Evolutionary conservation across 2,888 invertebrate genomes (phyloP).

Genomic region (Drosophila paranaensis): DNA sequence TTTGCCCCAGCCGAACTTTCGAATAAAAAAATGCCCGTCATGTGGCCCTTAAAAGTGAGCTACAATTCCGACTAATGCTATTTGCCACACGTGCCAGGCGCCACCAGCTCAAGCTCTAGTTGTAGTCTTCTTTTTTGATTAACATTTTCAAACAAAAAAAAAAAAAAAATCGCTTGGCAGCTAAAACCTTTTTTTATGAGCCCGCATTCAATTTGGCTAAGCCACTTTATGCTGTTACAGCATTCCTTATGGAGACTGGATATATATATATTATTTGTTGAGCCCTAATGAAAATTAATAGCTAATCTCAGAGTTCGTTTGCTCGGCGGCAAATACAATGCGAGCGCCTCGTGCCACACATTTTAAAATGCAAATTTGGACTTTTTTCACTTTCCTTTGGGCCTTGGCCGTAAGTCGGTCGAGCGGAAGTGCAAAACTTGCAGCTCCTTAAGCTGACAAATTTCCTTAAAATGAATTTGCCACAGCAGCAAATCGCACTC

Average conservation of each 20-base stretch:
- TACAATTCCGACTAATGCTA: conserved; percentile 75
- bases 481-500: background rate
- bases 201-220: conserved; percentile 35
- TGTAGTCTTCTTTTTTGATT: conserved; percentile 30
- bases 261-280: conserved; percentile 7
- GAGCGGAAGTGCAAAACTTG: conserved; percentile 35
- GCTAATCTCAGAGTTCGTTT: conserved; percentile 39
- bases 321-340: conserved; percentile 9
- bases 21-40: conserved; percentile 66
- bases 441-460: conserved; percentile 23
- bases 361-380: conserved; percentile 58
- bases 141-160: background rate
- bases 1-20: conserved; percentile 15
- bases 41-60: conserved; percentile 68
- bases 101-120: background rate
- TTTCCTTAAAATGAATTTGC: conserved; percentile 28
- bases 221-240: conserved; percentile 11
- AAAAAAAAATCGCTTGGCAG: background rate
- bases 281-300: conserved; percentile 61
- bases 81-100: conserved; percentile 60
- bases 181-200: conserved; percentile 24
- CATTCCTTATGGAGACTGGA: background rate
- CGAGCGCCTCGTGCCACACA: background rate
- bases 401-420: conserved; percentile 43
- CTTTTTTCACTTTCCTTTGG: background rate